Percentiles rank a stretch among this genome's conserved stretches.
phyloP scores from a whole-genome alignment of 2,888 invertebrate genomes.

The Glaucopsyche alexis region DNA sequence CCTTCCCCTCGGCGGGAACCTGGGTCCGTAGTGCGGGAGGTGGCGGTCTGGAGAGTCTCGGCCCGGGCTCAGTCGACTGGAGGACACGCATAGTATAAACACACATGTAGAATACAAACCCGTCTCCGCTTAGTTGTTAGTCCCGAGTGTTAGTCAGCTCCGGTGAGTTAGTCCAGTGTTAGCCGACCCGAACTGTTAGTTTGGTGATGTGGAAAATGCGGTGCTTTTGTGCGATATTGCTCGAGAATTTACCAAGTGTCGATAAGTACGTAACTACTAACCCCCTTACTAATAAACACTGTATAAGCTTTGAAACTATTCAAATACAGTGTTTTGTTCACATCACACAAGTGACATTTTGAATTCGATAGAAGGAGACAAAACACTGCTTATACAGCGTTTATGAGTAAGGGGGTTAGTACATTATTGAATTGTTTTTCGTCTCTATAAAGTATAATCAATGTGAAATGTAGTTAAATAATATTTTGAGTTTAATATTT shows the following conservation, averaged over 20 bases:
- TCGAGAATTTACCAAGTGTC: not conserved
- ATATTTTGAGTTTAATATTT: no score
- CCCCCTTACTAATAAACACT: no score
- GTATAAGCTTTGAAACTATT: no score
- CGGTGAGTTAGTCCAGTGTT: conserved; percentile 26
- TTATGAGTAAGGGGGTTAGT: no score
- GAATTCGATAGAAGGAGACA: no score
- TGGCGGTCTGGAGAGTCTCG: conserved; percentile 91
- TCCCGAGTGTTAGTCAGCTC: conserved; percentile 34
- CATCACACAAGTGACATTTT: no score
- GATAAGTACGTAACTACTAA: not conserved
- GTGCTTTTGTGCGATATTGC: not conserved
- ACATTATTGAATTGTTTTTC: not conserved
- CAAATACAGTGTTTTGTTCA: no score
- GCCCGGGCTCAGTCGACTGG: conserved; percentile 93
- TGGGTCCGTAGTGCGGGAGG: conserved; percentile 93
- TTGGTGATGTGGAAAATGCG: not conserved
- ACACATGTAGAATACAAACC: conserved; percentile 45
- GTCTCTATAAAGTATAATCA: not conserved
- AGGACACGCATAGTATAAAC: conserved; percentile 64
- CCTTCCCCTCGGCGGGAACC: conserved; percentile 93
- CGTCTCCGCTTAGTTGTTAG: conserved; percentile 38
- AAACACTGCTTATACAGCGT: no score
- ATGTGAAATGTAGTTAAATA: no score
- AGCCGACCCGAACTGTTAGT: conserved; percentile 11